These are phyloP conservation scores for Drosophila fungiperda DNA, from an alignment of 2,888 invertebrate genomes.

Conservation along the genomic window DNA sequence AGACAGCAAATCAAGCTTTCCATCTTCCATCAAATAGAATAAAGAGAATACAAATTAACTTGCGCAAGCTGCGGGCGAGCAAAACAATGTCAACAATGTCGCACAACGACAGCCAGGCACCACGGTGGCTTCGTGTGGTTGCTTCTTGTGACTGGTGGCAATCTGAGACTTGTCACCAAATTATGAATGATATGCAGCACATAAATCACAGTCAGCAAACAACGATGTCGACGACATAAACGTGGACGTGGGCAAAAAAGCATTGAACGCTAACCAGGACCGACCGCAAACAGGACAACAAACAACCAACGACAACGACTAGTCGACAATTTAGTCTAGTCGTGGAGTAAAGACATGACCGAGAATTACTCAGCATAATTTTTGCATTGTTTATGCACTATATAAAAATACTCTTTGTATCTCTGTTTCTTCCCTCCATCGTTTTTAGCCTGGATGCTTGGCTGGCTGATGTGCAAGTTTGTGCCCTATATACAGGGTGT, in stretches of 20 bases:
- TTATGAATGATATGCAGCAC: slow-evolving; percentile 79
- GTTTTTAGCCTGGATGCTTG: slow-evolving; percentile 95
- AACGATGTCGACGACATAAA: slow-evolving; percentile 48
- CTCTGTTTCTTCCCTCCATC: slow-evolving; percentile 45
- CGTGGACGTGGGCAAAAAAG: slow-evolving; percentile 31
- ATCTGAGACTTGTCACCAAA: slow-evolving; percentile 79
- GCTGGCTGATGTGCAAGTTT: slow-evolving; percentile 97
- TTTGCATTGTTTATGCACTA: slow-evolving; percentile 58
- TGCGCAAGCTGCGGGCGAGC: slow-evolving; percentile 52
- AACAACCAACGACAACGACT: slow-evolving; percentile 12
- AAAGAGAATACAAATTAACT: slow-evolving; percentile 77
- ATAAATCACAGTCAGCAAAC: slow-evolving; percentile 78
- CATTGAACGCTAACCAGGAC: slow-evolving; percentile 52
- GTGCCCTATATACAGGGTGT: slow-evolving; percentile 98
- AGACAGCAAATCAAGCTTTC: slow-evolving; percentile 43
- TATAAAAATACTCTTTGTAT: slow-evolving; percentile 20
- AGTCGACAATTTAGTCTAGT: slow-evolving; percentile 8
- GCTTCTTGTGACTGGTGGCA: slow-evolving; percentile 40
- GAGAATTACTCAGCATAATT: slow-evolving; percentile 74
- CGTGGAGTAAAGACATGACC: slow-evolving; percentile 51
- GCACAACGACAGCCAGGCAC: slow-evolving; percentile 19
- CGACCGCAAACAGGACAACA: slow-evolving; percentile 35
- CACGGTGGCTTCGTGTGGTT: slow-evolving; percentile 21
- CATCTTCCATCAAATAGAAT: slow-evolving; percentile 62
- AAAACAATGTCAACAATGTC: slow-evolving; percentile 32